These are phyloP conservation scores for Benitochromis conjunctus DNA, from an alignment of 2,113 vertebrate genomes.

Conservation along the genomic window DNA sequence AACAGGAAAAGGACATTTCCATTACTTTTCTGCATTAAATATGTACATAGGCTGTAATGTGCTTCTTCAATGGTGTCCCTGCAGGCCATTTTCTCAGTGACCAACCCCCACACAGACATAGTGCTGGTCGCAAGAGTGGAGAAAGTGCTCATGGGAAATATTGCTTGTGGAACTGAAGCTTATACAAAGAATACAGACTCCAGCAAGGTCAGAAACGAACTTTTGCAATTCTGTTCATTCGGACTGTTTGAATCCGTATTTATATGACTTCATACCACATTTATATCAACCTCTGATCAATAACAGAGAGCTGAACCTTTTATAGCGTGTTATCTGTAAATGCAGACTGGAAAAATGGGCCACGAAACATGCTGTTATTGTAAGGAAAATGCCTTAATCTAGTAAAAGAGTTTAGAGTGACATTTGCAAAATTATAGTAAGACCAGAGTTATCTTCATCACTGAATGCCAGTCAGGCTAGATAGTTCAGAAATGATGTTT, in stretches of 20 bases:
- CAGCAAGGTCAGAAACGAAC: conserved; percentile 80
- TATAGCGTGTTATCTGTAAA: not conserved
- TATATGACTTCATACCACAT: not conserved
- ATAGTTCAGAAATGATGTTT: conserved; percentile 38
- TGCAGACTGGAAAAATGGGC: not conserved
- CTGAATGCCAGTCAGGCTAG: not conserved
- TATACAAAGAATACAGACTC: conserved; percentile 97
- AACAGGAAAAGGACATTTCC: not conserved
- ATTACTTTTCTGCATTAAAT: not conserved
- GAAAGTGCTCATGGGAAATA: conserved; percentile 94
- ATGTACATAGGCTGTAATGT: not conserved
- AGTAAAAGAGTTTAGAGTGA: not conserved
- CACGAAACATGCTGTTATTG: not conserved
- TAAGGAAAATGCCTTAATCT: conserved; percentile 6
- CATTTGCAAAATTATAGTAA: conserved; percentile 15
- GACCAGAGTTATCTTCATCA: conserved; percentile 30
- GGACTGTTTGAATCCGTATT: not conserved
- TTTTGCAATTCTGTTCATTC: not conserved
- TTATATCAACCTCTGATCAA: not conserved
- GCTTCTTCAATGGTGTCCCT: not conserved
- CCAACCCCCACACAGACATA: conserved; percentile 91
- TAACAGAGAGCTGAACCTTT: not conserved
- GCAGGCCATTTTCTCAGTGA: conserved; percentile 93
- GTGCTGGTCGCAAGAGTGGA: conserved; percentile 93
- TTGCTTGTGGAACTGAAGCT: conserved; percentile 86